Conservation (phyloP, 53 echinoderm and acorn worm genomes). For the Astropecten irregularis region DNA sequence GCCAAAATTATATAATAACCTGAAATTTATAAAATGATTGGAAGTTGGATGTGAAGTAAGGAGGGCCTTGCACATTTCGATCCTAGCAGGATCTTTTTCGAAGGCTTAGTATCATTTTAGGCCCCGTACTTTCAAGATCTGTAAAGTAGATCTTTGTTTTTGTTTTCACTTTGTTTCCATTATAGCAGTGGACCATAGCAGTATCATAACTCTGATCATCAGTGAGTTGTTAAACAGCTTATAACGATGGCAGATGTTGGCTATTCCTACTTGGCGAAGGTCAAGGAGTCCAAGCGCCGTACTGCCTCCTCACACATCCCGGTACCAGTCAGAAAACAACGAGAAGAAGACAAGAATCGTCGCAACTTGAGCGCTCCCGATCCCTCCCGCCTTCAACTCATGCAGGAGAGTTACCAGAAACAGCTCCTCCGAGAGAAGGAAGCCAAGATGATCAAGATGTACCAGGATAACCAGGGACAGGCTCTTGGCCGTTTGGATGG, state of each 20-base stretch:
- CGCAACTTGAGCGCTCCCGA: constrained; percentile 75
- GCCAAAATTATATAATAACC: too few species aligned
- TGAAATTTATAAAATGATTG: too few species aligned
- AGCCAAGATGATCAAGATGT: constrained; percentile 78
- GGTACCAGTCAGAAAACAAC: constrained; percentile 9
- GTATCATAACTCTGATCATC: too few species aligned
- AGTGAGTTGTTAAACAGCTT: too few species aligned
- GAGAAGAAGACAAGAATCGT: neutral
- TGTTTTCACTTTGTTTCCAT: too few species aligned
- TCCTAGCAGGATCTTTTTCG: too few species aligned
- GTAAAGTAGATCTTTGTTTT: too few species aligned
- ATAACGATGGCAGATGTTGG: constrained; percentile 18
- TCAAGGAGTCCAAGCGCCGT: constrained; percentile 61
- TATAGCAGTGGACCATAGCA: too few species aligned
- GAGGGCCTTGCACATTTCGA: too few species aligned
- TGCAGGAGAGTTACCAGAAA: constrained; percentile 76
- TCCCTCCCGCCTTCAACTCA: constrained; percentile 72
- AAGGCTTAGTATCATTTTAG: too few species aligned
- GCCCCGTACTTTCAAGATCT: too few species aligned
- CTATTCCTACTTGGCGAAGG: constrained; percentile 2
- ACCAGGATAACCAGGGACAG: constrained; percentile 72
- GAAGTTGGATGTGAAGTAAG: too few species aligned
- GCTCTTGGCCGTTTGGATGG: constrained; percentile 16
- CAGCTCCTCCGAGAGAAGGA: constrained; percentile 85
- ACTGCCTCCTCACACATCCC: constrained; percentile 73